Evolutionary conservation across 2,113 vertebrate species (phyloP).

Genomic region (Galeopterus variegatus): DNA sequence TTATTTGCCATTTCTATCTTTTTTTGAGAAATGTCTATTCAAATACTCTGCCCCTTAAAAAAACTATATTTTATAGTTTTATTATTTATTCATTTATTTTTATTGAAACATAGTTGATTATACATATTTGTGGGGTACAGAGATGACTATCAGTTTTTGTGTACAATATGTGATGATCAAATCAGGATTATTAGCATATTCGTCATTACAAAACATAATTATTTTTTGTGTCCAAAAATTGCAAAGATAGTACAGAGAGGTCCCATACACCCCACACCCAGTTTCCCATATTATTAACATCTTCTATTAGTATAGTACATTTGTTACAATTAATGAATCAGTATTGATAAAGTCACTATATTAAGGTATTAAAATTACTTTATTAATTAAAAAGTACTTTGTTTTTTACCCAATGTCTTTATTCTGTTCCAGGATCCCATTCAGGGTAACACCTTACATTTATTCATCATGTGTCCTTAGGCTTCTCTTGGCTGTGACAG

Average conservation of each 20-base stretch:
- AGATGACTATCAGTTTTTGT: too few species aligned
- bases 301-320: background rate
- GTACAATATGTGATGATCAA: too few species aligned
- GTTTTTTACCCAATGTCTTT: background rate
- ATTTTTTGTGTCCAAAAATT: background rate
- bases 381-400: background rate
- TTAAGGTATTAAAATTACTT: background rate
- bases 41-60: background rate
- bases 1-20: background rate
- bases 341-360: background rate
- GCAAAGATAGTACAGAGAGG: background rate
- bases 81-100: background rate
- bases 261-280: background rate
- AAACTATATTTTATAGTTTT: background rate
- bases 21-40: background rate
- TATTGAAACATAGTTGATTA: too few species aligned
- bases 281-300: background rate
- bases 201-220: too few species aligned
- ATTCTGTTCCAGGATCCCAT: background rate
- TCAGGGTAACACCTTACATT: background rate
- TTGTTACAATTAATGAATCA: background rate
- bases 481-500: background rate
- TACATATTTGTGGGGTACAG: too few species aligned
- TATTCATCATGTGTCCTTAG: background rate
- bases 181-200: too few species aligned